Percentiles rank a stretch among this genome's conserved stretches.
Conservation (phyloP, 2,797 vertebrate species). For the Myotis daubentonii region DNA sequence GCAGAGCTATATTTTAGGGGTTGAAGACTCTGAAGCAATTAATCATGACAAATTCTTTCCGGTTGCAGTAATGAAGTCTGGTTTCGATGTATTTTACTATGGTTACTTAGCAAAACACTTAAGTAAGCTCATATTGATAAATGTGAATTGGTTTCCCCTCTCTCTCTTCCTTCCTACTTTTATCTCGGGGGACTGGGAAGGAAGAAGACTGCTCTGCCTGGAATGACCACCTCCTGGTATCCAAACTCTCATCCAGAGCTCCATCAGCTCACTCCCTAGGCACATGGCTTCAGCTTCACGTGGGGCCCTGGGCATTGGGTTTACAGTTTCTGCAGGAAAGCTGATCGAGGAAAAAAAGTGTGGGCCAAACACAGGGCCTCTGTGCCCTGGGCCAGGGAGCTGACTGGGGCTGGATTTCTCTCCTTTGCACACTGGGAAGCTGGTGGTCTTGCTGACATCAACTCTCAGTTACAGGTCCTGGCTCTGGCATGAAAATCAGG, state of each 20-base stretch:
- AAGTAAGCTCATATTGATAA: neutral
- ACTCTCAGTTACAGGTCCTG: neutral
- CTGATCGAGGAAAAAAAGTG: neutral
- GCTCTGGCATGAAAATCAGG: neutral
- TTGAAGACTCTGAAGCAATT: conserved; percentile 35
- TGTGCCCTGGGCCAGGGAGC: neutral
- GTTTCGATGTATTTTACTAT: neutral
- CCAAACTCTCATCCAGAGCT: neutral
- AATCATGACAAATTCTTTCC: conserved; percentile 58
- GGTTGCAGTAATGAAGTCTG: conserved; percentile 12
- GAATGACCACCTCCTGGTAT: neutral
- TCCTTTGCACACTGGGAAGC: neutral
- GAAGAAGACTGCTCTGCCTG: neutral
- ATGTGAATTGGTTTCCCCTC: neutral
- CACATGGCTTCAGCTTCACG: neutral
- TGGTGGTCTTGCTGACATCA: neutral
- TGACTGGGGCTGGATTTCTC: neutral
- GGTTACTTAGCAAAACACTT: conserved; percentile 42
- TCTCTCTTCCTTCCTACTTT: neutral
- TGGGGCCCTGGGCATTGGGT: neutral
- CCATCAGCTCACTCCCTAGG: neutral
- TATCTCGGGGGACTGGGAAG: neutral
- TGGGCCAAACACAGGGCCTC: neutral
- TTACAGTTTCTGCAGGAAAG: neutral
- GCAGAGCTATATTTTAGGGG: neutral